phyloP scores from a whole-genome alignment of 2,888 invertebrate species.

The Aphodius sticticus region DNA sequence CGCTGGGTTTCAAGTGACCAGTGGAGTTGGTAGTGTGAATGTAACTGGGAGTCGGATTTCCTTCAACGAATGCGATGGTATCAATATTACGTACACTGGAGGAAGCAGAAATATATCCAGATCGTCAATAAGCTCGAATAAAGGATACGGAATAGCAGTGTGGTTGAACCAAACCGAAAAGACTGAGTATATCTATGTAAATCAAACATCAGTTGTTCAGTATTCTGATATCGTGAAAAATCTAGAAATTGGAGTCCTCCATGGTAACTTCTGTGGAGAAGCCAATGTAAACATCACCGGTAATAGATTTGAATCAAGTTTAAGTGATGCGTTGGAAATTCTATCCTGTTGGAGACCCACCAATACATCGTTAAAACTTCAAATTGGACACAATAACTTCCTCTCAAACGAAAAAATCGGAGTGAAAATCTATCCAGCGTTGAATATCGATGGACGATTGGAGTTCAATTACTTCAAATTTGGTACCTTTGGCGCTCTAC shows the following conservation, averaged over 20 bases:
- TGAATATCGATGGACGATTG: conserved; percentile 79
- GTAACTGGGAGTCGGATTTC: conserved; percentile 89
- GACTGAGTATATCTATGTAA: conserved; percentile 79
- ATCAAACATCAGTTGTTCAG: conserved; percentile 87
- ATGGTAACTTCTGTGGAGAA: conserved; percentile 92
- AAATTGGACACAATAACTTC: conserved; percentile 88
- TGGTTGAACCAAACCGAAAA: conserved; percentile 88
- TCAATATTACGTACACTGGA: conserved; percentile 95
- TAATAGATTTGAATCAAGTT: conserved; percentile 85
- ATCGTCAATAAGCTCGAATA: conserved; percentile 85
- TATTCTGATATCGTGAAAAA: conserved; percentile 89
- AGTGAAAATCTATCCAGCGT: conserved; percentile 80
- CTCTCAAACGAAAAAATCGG: conserved; percentile 78
- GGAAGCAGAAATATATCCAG: conserved; percentile 92
- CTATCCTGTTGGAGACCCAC: conserved; percentile 81
- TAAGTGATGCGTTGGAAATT: conserved; percentile 81
- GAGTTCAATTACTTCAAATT: conserved; percentile 90
- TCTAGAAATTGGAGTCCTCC: conserved; percentile 84
- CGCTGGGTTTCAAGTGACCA: conserved; percentile 88
- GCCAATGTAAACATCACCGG: conserved; percentile 91
- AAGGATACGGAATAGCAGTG: conserved; percentile 86
- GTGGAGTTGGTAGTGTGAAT: conserved; percentile 94
- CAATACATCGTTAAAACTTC: conserved; percentile 67
- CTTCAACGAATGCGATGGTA: conserved; percentile 91
- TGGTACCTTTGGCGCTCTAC: conserved; percentile 82